phyloP scores from a whole-genome alignment of 2,888 invertebrate species.

The Petrophora chlorosata region DNA sequence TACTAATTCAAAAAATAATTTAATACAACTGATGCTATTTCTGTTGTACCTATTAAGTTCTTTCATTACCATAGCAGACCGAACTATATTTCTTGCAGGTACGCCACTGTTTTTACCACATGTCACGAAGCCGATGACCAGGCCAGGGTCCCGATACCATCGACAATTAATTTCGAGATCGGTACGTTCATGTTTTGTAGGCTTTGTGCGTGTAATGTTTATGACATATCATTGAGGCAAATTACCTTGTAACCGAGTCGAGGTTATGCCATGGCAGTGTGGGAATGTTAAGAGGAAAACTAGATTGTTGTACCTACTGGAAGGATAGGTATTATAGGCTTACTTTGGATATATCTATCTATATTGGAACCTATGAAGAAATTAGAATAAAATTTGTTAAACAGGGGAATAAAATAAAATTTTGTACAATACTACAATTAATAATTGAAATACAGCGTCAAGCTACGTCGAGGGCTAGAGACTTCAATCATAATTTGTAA shows the following conservation, averaged over 20 bases:
- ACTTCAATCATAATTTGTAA: too few species aligned
- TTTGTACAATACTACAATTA: too few species aligned
- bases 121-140: conserved; percentile 42
- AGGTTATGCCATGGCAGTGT: conserved; percentile 14
- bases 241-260: conserved; percentile 21
- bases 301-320: background rate
- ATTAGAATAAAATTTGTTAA: too few species aligned
- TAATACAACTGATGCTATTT: too few species aligned
- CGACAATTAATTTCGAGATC: conserved; percentile 66
- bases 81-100: background rate
- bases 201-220: conserved; percentile 51
- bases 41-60: too few species aligned
- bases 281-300: conserved; percentile 23
- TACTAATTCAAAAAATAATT: too few species aligned
- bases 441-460: too few species aligned
- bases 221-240: conserved; percentile 52
- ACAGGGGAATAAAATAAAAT: too few species aligned
- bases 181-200: conserved; percentile 57
- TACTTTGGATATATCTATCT: background rate
- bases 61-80: too few species aligned
- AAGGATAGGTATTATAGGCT: background rate
- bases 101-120: conserved; percentile 13
- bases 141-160: conserved; percentile 67
- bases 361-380: background rate
- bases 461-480: too few species aligned